Conservation (phyloP, 2,113 vertebrate genomes). For the Melanerpes aurifrons region DNA sequence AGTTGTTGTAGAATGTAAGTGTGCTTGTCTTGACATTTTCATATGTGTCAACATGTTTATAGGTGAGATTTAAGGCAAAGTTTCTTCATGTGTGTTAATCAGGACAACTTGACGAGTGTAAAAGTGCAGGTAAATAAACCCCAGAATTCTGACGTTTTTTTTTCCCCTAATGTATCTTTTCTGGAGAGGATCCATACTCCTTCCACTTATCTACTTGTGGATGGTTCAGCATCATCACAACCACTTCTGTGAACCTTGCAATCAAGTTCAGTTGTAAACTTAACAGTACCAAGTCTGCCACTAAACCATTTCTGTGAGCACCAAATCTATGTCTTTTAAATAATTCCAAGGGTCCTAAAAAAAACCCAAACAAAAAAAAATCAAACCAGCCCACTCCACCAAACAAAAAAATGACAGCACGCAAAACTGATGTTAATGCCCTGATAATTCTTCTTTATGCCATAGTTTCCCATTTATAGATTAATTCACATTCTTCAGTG, state of each 20-base stretch:
- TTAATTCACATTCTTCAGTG: too few relatives aligned
- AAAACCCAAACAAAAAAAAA: neutral
- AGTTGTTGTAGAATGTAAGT: neutral
- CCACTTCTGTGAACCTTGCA: neutral
- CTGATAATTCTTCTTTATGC: too few relatives aligned
- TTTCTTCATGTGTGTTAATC: neutral
- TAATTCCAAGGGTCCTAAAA: neutral
- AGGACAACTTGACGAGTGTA: neutral
- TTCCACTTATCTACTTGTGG: neutral
- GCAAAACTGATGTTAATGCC: too few relatives aligned
- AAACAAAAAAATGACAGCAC: too few relatives aligned
- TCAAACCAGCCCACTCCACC: too few relatives aligned
- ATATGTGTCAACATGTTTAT: neutral
- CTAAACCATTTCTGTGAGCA: neutral
- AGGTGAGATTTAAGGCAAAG: neutral
- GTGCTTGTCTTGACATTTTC: neutral
- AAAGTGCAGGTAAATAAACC: neutral
- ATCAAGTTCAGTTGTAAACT: neutral
- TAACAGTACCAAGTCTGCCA: neutral
- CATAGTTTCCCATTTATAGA: too few relatives aligned
- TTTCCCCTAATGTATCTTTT: neutral
- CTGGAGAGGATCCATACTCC: neutral
- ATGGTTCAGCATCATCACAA: neutral
- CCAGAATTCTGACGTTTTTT: neutral
- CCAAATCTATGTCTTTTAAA: neutral